Base-by-base conservation (phyloP, 2,888 invertebrate species). In the Melikaiella ostensackeni region DNA sequence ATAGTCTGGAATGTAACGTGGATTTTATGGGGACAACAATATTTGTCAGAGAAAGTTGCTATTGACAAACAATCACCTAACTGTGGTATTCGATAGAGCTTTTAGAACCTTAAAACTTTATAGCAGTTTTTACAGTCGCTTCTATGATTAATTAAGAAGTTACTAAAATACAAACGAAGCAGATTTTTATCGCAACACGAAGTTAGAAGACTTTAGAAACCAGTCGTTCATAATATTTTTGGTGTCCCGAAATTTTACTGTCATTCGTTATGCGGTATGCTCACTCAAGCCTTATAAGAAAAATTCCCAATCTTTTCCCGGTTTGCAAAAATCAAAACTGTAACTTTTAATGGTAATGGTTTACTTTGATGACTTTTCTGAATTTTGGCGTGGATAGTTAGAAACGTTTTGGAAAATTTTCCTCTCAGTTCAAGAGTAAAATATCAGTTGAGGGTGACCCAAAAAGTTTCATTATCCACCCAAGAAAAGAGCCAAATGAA, bases 21-120 rank as follows among this genome's bases (percentile, higher is more conserved):
- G 19, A 70, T 50, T 70, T 70, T 50, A 70, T 70, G 70, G 30
- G n/a, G 46, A 70, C 70, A 70, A 70, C 42, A 70, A 30, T 70
- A 70, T 70, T 70, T 70, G 46, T 70, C 70, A 70, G 46, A 27
- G 30, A 50, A 70, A n/a, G 9, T 50, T 19, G 33, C 19, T 46
- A 66, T 66, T 66, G 42, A 46, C 66, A 66, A 66, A 66, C 46
- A 66, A 66, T 66, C 66, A 19, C 30, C 42, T 30, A 46, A 46
- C 35, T 27, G 27, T 46, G 57, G 24, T 46, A 21, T 27, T 42
- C 46, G 16, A 42, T 66, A n/a, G 19, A 27, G 42, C 16, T 66
- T 66, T 46, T 42, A 46, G 4, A 42, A 7, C 16, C 19, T 16
- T 46, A 0, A 66, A 24, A 66, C 46, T n/a, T 27, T 27, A 46